Conservation (phyloP, 2,113 vertebrate species). For the Anarrhichthys ocellatus region DNA sequence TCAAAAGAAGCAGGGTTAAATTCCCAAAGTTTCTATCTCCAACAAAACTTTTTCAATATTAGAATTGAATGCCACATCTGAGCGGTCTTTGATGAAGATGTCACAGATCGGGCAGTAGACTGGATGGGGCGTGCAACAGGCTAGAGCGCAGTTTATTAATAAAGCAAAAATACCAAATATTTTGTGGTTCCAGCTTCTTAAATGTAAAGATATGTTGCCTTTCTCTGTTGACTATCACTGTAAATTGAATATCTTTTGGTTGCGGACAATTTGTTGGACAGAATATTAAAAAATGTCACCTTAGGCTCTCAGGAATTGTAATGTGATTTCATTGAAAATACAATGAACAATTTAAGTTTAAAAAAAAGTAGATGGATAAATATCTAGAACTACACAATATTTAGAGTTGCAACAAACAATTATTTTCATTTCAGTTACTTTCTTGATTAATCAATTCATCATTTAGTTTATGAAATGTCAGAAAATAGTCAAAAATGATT, state of each 20-base stretch:
- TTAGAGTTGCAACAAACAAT: no score
- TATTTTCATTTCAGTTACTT: no score
- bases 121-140: background rate
- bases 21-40: conserved; percentile 16
- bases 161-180: background rate
- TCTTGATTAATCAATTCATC: background rate
- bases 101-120: background rate
- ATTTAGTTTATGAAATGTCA: background rate
- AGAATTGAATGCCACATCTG: conserved; percentile 9
- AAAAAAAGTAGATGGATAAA: no score
- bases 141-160: background rate
- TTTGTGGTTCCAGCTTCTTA: background rate
- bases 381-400: background rate
- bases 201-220: background rate
- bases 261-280: background rate
- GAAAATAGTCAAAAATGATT: background rate
- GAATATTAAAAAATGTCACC: no score
- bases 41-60: conserved; percentile 8
- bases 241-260: background rate
- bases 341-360: no score
- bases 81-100: background rate
- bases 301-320: no score
- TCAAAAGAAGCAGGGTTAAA: background rate
- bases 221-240: background rate
- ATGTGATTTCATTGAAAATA: no score